phyloP scores from a whole-genome alignment of 2,888 invertebrate species.

The Mesodorylaimus sp. region DNA sequence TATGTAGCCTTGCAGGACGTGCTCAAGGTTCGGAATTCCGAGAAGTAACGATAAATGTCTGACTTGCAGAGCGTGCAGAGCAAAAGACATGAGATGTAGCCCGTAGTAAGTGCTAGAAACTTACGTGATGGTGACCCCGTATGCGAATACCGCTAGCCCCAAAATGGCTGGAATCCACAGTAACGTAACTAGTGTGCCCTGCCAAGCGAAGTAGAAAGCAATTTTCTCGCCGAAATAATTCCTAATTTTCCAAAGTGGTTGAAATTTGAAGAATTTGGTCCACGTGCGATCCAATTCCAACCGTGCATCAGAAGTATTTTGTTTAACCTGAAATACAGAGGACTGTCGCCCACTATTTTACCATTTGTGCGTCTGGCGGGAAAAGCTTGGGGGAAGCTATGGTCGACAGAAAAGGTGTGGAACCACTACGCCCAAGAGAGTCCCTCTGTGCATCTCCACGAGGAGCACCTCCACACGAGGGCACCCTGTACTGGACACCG shows the following conservation, averaged over 20 bases:
- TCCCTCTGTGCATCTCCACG: too few species aligned
- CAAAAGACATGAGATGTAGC: background rate
- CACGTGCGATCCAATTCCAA: slow-evolving; percentile 24
- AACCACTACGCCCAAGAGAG: too few species aligned
- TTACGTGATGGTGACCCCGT: slow-evolving; percentile 32
- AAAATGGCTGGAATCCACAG: slow-evolving; percentile 34
- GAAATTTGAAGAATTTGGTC: slow-evolving; percentile 28
- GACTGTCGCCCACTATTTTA: background rate
- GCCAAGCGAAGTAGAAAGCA: slow-evolving; percentile 37
- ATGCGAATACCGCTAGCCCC: slow-evolving; percentile 32
- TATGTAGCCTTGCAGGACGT: background rate
- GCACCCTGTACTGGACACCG: too few species aligned
- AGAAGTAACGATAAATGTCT: background rate
- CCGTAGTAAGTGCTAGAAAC: background rate
- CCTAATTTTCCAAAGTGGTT: slow-evolving; percentile 33
- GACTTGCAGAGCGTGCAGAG: background rate
- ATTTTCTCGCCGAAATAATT: slow-evolving; percentile 38
- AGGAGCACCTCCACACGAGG: too few species aligned
- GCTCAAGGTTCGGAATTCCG: background rate
- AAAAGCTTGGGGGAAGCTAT: too few species aligned
- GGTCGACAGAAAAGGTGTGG: too few species aligned
- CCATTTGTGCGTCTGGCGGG: too few species aligned
- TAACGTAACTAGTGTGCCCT: slow-evolving; percentile 31
- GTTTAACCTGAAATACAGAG: background rate
- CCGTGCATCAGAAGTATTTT: slow-evolving; percentile 13